These are phyloP conservation scores for Patella depressa DNA, from an alignment of 2,888 invertebrate genomes.

Conservation along the genomic window DNA sequence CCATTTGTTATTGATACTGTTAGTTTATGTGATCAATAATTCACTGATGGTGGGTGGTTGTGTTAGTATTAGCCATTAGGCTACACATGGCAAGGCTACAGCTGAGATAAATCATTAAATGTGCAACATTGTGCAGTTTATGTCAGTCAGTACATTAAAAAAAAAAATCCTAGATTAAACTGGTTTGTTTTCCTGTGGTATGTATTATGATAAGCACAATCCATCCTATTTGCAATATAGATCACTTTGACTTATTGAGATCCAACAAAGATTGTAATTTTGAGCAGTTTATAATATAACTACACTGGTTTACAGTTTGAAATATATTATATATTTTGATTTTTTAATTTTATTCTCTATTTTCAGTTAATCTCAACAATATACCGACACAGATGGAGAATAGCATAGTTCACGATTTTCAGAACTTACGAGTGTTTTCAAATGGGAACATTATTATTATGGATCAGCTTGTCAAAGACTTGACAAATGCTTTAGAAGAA, in stretches of 20 bases:
- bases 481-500: slow-evolving; percentile 70
- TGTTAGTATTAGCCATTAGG: too few relatives aligned
- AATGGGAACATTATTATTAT: slow-evolving; percentile 65
- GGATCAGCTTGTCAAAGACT: slow-evolving; percentile 71
- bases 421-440: slow-evolving; percentile 69
- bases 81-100: too few relatives aligned
- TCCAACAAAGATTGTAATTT: slow-evolving; percentile 18
- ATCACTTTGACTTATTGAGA: slow-evolving; percentile 9
- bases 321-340: slow-evolving; percentile 4
- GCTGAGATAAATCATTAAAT: too few relatives aligned
- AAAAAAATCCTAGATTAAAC: too few relatives aligned
- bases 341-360: neutral
- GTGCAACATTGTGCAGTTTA: too few relatives aligned
- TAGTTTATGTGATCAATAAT: neutral
- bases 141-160: too few relatives aligned
- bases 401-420: slow-evolving; percentile 69
- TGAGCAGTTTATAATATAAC: slow-evolving; percentile 12
- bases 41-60: neutral
- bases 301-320: slow-evolving; percentile 26
- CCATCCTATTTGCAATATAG: too few relatives aligned
- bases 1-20: neutral
- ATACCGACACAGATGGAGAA: slow-evolving; percentile 64
- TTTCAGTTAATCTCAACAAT: slow-evolving; percentile 18
- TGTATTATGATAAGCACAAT: too few relatives aligned
- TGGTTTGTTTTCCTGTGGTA: too few relatives aligned